These are phyloP conservation scores for Cyclophora albipunctata DNA, from an alignment of 2,888 invertebrate genomes.

Conservation along the genomic window DNA sequence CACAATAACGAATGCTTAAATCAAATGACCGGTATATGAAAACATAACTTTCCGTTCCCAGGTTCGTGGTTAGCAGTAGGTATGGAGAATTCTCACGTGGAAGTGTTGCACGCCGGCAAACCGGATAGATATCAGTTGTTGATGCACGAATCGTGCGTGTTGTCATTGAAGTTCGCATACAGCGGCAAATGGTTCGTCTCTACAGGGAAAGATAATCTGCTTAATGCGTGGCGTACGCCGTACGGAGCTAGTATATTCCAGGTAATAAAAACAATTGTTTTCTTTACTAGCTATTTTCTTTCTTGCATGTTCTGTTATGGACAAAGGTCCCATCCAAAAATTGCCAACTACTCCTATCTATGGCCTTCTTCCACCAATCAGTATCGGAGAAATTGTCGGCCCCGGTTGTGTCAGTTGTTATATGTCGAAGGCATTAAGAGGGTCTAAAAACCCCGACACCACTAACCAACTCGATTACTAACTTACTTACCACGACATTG, in stretches of 20 bases:
- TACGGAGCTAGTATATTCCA: slow-evolving; percentile 99
- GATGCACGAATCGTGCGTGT: slow-evolving; percentile 96
- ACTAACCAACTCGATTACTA: no score
- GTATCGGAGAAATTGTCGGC: no score
- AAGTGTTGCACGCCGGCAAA: slow-evolving; percentile 92
- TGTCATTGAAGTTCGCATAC: slow-evolving; percentile 95
- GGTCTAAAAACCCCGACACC: no score
- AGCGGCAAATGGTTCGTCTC: slow-evolving; percentile 99
- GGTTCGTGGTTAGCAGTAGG: slow-evolving; percentile 98
- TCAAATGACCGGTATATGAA: no score
- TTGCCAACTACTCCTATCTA: not conserved
- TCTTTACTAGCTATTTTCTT: not conserved
- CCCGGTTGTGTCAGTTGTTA: no score
- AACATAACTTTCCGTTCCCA: slow-evolving; percentile 20
- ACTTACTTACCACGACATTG: no score
- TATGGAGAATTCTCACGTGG: slow-evolving; percentile 98
- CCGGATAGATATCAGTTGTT: slow-evolving; percentile 97
- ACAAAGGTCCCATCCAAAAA: not conserved
- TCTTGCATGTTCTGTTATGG: not conserved
- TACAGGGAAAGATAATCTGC: slow-evolving; percentile 98
- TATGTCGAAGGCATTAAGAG: no score
- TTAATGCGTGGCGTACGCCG: slow-evolving; percentile 98
- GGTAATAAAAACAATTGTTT: slow-evolving; percentile 66
- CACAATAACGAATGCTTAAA: no score
- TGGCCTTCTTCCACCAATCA: no score